Evolutionary conservation across 2,113 vertebrate genomes (phyloP).

Genomic region (Nerophis ophidion): DNA sequence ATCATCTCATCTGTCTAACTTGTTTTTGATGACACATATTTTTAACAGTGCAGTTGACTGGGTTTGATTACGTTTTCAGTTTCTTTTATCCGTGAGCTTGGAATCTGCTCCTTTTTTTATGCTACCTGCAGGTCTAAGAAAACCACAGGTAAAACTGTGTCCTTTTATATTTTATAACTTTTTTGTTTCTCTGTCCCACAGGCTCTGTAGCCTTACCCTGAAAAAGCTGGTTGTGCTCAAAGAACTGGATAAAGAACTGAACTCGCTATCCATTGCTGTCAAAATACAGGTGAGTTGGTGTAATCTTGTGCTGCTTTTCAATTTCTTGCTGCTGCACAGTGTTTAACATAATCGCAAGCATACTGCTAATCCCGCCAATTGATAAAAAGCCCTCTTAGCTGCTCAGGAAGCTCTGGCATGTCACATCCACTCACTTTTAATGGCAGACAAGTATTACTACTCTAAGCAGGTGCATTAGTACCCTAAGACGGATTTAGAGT

Average conservation of each 20-base stretch:
- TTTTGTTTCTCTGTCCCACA: constrained; percentile 42
- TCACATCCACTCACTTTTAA: constrained; percentile 36
- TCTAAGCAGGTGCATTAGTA: constrained; percentile 31
- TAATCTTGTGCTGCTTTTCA: constrained; percentile 16
- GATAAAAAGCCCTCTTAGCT: constrained; percentile 38
- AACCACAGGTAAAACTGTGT: constrained; percentile 11
- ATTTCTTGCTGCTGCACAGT: constrained; percentile 6
- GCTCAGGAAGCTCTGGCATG: constrained; percentile 28
- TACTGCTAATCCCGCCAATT: constrained; percentile 39
- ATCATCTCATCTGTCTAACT: constrained; percentile 9
- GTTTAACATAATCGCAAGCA: constrained; percentile 18
- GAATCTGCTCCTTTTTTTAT: not conserved
- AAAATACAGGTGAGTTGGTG: constrained; percentile 72
- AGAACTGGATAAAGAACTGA: constrained; percentile 87
- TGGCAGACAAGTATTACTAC: constrained; percentile 27
- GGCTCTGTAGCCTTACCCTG: constrained; percentile 84
- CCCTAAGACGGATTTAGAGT: constrained; percentile 24
- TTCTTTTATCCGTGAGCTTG: not conserved
- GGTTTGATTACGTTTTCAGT: constrained; percentile 5
- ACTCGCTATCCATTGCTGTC: constrained; percentile 70
- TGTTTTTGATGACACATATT: constrained; percentile 1
- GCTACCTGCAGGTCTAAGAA: not conserved
- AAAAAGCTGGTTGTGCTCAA: constrained; percentile 76
- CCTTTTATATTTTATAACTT: constrained; percentile 1
- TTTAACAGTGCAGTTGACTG: not conserved